phyloP scores from a whole-genome alignment of 2,888 invertebrate species.

The Cheilosia urbana region DNA sequence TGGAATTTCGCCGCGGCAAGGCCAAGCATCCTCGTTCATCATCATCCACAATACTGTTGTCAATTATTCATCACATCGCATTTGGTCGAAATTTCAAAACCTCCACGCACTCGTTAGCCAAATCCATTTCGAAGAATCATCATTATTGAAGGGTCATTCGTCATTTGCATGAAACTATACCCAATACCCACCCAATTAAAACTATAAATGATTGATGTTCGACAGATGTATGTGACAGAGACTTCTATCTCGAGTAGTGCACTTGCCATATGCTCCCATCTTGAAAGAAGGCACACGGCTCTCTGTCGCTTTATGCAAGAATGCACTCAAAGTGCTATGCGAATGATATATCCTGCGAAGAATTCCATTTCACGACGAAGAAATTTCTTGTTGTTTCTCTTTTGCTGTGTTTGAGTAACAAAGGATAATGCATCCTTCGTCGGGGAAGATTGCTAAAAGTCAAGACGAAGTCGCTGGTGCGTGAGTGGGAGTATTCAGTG shows the following conservation, averaged over 20 bases:
- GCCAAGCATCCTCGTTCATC: constrained; percentile 21
- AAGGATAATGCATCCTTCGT: constrained; percentile 46
- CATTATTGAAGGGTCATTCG: constrained; percentile 30
- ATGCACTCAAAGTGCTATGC: constrained; percentile 41
- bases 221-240: neutral
- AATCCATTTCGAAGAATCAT: constrained; percentile 44
- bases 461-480: neutral
- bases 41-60: constrained; percentile 5
- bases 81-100: constrained; percentile 36
- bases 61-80: constrained; percentile 42
- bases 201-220: constrained; percentile 53
- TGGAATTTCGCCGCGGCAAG: neutral
- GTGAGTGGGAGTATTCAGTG: neutral
- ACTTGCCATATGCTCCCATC: constrained; percentile 23
- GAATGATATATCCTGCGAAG: constrained; percentile 50
- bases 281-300: constrained; percentile 28
- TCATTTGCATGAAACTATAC: neutral
- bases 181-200: neutral
- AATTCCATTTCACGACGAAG: constrained; percentile 5
- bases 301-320: constrained; percentile 53
- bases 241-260: neutral
- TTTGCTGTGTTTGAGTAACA: neutral
- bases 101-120: neutral
- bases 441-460: constrained; percentile 3
- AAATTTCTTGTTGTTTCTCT: constrained; percentile 41